Base-by-base conservation (phyloP, 1,140 invertebrate species). In the Papilio polytes region DNA sequence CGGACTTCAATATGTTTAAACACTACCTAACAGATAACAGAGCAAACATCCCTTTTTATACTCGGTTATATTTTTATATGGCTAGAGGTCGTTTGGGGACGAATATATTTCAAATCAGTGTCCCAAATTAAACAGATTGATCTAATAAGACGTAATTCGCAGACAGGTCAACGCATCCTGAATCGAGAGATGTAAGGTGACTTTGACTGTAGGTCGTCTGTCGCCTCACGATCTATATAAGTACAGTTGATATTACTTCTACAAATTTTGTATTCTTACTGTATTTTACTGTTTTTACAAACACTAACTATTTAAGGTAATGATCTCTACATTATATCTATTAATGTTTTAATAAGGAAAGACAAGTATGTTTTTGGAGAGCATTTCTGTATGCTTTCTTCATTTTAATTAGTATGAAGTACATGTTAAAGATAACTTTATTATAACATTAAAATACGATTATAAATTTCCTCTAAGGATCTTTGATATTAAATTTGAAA, bases 131-230 rank as follows among this genome's bases (percentile, higher is more conserved):
- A 56, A 18, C 31, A 78, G 77, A 66, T 78, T 83, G 36, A 76
- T 83, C 77, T 76, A 78, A 83, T 80, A 80, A 80, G 77, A 78
- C 18, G 56, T 46, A 78, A 78, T 78, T 66, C 56, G 76, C 76
- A 78, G 56, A 78, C 76, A 73, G 82, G 79, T 80, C 82, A 74
- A 70, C 66, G 46, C 56, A 70, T 80, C 72, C 79, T 66, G 56
- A 83, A 59, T 78, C 74, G 79, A 53, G 73, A 80, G 77, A 80
- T 51, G 66, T 72, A 77, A 76, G 82, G 82, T 83, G 79, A 83
- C 79, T 73, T 78, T 82, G 53, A 74, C 63, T 59, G 66, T 78
- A 80, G 74, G 79, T 80, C 46, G 77, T 26, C 66, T 77, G 82
- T 79, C 85, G 78, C 73, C 80, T 78, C 59, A 26, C 20, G 12